phyloP scores from a whole-genome alignment of 2,113 vertebrate genomes.

The Gambusia holbrooki region DNA sequence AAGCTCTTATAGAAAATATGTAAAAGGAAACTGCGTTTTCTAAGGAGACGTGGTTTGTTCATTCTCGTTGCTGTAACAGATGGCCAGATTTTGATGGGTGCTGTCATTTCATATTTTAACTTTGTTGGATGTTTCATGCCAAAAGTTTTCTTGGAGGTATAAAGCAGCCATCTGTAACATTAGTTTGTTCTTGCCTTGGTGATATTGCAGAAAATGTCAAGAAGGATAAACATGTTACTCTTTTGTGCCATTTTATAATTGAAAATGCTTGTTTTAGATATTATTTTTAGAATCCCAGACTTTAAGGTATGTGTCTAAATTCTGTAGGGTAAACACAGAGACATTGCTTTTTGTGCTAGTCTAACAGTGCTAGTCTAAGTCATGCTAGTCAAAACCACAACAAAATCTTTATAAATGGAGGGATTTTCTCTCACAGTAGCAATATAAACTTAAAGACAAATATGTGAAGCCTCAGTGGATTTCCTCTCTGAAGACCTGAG shows the following conservation, averaged over 20 bases:
- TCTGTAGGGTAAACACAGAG: too few species aligned
- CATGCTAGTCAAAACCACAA: too few species aligned
- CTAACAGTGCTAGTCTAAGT: neutral
- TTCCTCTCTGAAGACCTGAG: constrained; percentile 21
- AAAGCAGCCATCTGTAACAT: neutral
- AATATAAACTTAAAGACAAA: constrained; percentile 10
- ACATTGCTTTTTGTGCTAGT: neutral
- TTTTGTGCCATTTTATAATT: neutral
- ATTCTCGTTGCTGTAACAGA: too few species aligned
- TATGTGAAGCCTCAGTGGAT: neutral
- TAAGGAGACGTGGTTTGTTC: too few species aligned
- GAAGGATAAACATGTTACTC: neutral
- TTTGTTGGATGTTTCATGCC: too few species aligned
- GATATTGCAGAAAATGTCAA: neutral
- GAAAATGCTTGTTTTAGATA: neutral
- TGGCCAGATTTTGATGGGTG: too few species aligned
- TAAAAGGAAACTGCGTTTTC: too few species aligned
- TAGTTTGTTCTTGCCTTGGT: neutral
- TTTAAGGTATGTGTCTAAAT: neutral
- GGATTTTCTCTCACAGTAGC: neutral
- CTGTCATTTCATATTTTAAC: too few species aligned
- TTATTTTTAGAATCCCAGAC: neutral
- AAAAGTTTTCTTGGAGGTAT: neutral
- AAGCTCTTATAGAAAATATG: too few species aligned
- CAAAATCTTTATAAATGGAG: neutral